Conservation (phyloP, 2,113 vertebrate genomes). For the Nematolebias whitei region DNA sequence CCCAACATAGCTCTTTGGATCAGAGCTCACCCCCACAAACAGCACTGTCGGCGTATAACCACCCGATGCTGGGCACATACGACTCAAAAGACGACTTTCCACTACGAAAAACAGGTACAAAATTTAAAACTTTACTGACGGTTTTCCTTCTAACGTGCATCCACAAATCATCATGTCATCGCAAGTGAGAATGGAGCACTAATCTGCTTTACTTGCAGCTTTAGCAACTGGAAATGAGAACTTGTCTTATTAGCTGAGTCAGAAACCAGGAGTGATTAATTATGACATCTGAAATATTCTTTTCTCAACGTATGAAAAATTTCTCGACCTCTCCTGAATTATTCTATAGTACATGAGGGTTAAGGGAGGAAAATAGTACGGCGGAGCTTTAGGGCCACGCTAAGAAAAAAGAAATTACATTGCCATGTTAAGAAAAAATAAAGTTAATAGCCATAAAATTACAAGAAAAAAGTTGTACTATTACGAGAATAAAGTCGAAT, state of each 20-base stretch:
- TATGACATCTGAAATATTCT: slow-evolving; percentile 21
- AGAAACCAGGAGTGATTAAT: slow-evolving; percentile 30
- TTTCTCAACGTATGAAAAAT: not conserved
- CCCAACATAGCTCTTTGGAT: slow-evolving; percentile 97
- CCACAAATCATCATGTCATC: slow-evolving; percentile 1
- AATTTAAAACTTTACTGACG: not conserved
- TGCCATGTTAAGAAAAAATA: too few species aligned
- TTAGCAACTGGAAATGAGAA: slow-evolving; percentile 13
- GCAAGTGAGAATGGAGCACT: not conserved
- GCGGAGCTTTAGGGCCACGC: too few species aligned
- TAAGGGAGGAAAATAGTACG: not conserved
- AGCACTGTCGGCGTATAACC: slow-evolving; percentile 89
- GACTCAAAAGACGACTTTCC: slow-evolving; percentile 98
- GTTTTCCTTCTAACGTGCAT: not conserved
- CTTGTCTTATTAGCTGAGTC: slow-evolving; percentile 15
- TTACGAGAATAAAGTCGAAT: too few species aligned
- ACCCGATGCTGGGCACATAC: slow-evolving; percentile 92
- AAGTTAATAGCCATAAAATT: too few species aligned
- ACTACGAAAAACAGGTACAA: slow-evolving; percentile 94
- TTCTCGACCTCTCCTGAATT: slow-evolving; percentile 4
- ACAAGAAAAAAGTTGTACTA: too few species aligned
- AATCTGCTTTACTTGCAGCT: slow-evolving; percentile 16
- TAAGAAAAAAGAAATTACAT: too few species aligned
- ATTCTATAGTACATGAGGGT: slow-evolving; percentile 19
- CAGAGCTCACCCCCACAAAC: slow-evolving; percentile 97